Evolutionary conservation across 2,888 invertebrate species (phyloP), one percentile per base, ranked within the genome.

Genomic region (Tuta absoluta): DNA sequence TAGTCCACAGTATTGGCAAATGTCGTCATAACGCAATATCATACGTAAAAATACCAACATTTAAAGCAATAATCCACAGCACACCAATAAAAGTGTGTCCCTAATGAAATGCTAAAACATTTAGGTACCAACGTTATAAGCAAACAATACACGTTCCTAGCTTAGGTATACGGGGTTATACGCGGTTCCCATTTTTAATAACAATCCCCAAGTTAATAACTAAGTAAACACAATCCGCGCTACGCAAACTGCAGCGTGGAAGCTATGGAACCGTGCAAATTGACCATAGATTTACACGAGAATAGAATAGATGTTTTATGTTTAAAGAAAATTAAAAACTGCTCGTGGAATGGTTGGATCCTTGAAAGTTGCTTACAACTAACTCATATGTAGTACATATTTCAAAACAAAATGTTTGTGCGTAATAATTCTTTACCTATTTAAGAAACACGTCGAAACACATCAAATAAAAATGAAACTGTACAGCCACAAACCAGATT

Each of bases 141-240:
- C 62, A 58, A 65, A 62, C 58, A 65, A 48, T 28, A 62, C 62
- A 56, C 48, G 56, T 45, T 19, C 56, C 19, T 12, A 38, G 21
- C 8, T 5, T 28, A 28, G 28, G 21, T 59, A 45, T 56, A 66
- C 21, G 19, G 66, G 67, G 67, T 65, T 67, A 65, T 68, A 67
- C 60, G 62, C 68, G 68, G 67, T 68, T 66, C 73, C 74, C 74
- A 77, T 82, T 83, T 85, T 82, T 84, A 84, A 80, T 82, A 84
- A 84, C 81, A 81, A 81, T 81, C 76, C 81, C 81, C 84, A 74
- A 79, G 84, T 81, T 82, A 84, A 85, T 84, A 81, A 77, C 77
- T 76, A 78, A 72, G 77, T 79, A 82, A 81, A 86, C 80, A 80
- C 65, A 62, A 66, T 68, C 72, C 69, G 70, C 71, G 76, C 77